Evolutionary conservation across 2,797 vertebrate species (phyloP), one percentile per base, ranked within the genome.

Genomic region (Sylvia borin): DNA sequence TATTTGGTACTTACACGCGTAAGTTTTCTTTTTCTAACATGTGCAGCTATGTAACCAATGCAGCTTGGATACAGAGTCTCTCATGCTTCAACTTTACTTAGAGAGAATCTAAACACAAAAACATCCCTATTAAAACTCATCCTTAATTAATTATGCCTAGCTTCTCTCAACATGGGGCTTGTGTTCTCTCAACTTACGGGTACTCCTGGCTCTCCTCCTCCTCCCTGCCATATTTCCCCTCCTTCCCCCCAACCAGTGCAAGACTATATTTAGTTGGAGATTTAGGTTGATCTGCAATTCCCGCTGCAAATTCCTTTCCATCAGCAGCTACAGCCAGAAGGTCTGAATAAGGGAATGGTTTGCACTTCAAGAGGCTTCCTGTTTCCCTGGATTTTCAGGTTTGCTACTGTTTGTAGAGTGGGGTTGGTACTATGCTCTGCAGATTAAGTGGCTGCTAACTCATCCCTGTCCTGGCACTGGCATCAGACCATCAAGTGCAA

Each of bases 251-350:
- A 36, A 24, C 34, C 31, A 47, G 20, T 61, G n/a, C 54, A 67
- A 80, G 50, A 42, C 82, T 92, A 85, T 93, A 95, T 96, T 95
- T 95, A 93, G 93, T 72, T 60, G 79, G 75, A 95, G 82, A 80
- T 90, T 90, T 77, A 75, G 66, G 68, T 68, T 78, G 65, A 81
- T 88, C 79, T 90, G 62, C 82, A 93, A 92, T 94, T 96, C 94
- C 93, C 20, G 0, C 68, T 93, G 96, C 90, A 88, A 91, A 97
- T 97, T 95, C 95, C 88, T 92, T 96, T 97, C 94, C 73, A 84
- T 97, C 94, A 95, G 88, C 95, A 92, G 47, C 87, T 90, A 77
- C 62, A 88, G 66, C 72, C 95, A 96, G 93, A 85, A 97, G 96
- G 90, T 94, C 96, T 94, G 95, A 96, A 95, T 92, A 95, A 94